Base-by-base conservation (phyloP, 2,797 vertebrate genomes). In the Lophotriccus pileatus region DNA sequence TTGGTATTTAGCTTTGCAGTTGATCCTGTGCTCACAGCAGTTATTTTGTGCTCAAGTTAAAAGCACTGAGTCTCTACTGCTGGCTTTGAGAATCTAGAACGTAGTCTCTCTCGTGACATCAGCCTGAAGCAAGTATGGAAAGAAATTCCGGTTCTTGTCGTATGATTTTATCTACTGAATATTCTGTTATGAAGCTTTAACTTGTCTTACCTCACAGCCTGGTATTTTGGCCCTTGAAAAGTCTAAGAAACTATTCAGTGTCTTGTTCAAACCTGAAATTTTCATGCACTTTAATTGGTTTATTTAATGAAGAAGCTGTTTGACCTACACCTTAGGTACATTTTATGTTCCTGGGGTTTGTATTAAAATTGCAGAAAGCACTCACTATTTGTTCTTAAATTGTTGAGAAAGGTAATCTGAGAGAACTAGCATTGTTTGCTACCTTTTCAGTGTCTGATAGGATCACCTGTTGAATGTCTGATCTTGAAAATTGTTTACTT, bases 11-110 rank as follows among this genome's bases (percentile, higher is more conserved):
- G 37, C 66, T 86, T 83, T 73, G 32, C 47, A 78, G 58, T 43
- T 85, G 23, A n/a, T 74, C 39, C 58, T 85, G 1, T 2, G 1
- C 17, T 84, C 2, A 0, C 0, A 0, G 12, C 72, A 69, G 34
- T 13, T 81, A 39, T 3, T 78, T 59, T 76, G 37, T 75, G 73
- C 32, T 74, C 8, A 83, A 74, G 30, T 49, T 87, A 60, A 49
- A 81, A 87, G 68, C 4, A 2, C 21, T 15, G 36, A 41, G 12
- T 73, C 11, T 84, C 74, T 74, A 20, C 53, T 90, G 24, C 30
- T 84, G 39, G 8, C 66, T 84, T 82, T 77, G 41, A 85, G 43
- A 82, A 22, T 85, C 20, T 56, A 39, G 18, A 64, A 32, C 81
- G 43, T 36, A 23, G 14, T 72, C 36, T 90, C 50, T 66, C 30